phyloP scores from a whole-genome alignment of 92 coral and sea anemone species.

The Desmophyllum pertusum region DNA sequence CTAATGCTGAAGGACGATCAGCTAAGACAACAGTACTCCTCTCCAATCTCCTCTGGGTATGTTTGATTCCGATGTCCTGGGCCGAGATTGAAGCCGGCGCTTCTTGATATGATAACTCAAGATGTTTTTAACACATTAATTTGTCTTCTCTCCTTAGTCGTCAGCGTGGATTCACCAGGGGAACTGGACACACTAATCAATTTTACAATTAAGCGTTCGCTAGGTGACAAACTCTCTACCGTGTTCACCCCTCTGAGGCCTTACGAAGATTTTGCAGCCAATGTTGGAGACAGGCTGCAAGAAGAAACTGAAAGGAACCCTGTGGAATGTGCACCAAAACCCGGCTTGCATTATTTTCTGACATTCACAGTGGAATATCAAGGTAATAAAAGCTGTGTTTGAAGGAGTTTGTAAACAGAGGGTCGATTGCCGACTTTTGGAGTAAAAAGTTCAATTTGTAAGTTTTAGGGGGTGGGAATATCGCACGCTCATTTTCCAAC shows the following conservation, averaged over 20 bases:
- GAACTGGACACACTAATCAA: not conserved
- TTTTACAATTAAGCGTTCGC: constrained; percentile 4
- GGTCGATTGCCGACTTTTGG: no score
- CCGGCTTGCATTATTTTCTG: constrained; percentile 22
- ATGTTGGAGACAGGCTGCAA: no score
- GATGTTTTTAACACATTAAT: not conserved
- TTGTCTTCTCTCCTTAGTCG: not conserved
- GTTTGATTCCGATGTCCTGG: no score
- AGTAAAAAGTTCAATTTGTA: no score
- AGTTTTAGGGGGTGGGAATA: no score
- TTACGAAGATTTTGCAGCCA: constrained; percentile 31
- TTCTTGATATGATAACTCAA: no score
- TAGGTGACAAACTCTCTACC: constrained; percentile 12
- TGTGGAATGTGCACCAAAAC: not conserved
- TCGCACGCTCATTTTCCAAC: no score
- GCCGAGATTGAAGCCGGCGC: no score
- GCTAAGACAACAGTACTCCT: no score
- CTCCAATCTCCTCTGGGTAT: no score
- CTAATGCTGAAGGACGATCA: no score
- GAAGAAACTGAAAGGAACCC: not conserved
- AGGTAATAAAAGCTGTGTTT: not conserved
- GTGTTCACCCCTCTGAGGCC: constrained; percentile 28
- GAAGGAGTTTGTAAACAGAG: no score
- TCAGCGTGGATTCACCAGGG: constrained; percentile 9
- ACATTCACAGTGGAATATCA: constrained; percentile 21